Evolutionary conservation across 2,888 invertebrate species (phyloP), one percentile per base, ranked within the genome.

Genomic region (Poecilus cupreus): DNA sequence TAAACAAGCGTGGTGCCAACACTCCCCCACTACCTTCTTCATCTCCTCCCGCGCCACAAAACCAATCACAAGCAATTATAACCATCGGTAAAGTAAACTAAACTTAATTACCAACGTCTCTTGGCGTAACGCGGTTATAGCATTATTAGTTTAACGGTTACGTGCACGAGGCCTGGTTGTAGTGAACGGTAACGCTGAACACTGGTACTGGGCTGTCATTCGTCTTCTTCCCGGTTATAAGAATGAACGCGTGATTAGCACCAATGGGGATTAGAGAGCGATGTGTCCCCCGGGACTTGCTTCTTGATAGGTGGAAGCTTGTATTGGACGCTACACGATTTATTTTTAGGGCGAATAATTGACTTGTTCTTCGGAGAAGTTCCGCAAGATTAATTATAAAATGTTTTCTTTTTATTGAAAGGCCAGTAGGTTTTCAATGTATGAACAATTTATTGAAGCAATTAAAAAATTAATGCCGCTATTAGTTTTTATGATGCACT

Each of bases 31-130:
- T n/a, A n/a, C n/a, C n/a, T n/a, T n/a, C n/a, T n/a, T n/a, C n/a
- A n/a, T n/a, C n/a, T n/a, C n/a, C n/a, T n/a, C 51, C 49, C 37
- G 20, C 32, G 49, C 75, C 75, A 75, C 81, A 81, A 81, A 81
- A 81, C 81, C 81, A 81, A 81, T 81, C 81, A 81, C 81, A 75
- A 81, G 81, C 81, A 81, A 81, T 81, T 81, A 81, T 81, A 75
- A 49, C 81, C 75, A 70, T 81, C 75, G 75, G 81, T 81, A 81
- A 81, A 81, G 81, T 81, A 81, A 81, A 81, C 81, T 60, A 75
- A 81, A 81, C 81, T 75, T 75, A 81, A 81, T 81, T 81, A 81
- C 60, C 46, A 76, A 8, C 49, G 18, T n/a, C 43, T 70, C 57
- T 49, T 16, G 51, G 32, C 54, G 54, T 39, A 75, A 75, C 64